These are phyloP conservation scores for Hydrozoanthus gracilis DNA, from an alignment of 92 coral and sea anemone species.

Conservation along the genomic window DNA sequence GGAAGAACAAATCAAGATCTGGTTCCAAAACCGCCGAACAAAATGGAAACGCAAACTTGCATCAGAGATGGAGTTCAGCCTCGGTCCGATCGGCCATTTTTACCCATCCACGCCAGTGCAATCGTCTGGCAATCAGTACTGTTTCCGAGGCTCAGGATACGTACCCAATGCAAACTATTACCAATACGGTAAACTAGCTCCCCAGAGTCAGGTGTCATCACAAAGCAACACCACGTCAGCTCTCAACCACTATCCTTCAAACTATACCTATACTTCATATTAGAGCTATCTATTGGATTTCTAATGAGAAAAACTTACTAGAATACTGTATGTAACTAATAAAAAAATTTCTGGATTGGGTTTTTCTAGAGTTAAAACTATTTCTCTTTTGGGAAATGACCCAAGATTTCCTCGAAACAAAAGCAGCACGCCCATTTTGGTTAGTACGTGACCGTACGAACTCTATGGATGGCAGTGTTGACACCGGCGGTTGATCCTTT, in stretches of 20 bases:
- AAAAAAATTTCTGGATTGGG: too few relatives aligned
- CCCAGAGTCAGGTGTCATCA: slow-evolving; percentile 11
- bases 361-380: too few relatives aligned
- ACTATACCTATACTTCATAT: slow-evolving; percentile 15
- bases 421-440: too few relatives aligned
- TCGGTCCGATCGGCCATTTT: slow-evolving; percentile 49
- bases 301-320: too few relatives aligned
- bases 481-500: too few relatives aligned
- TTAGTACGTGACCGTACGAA: too few relatives aligned
- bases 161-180: slow-evolving; percentile 10
- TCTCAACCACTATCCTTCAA: slow-evolving; percentile 13
- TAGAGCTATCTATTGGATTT: background rate
- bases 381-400: too few relatives aligned
- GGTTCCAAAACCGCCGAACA: slow-evolving; percentile 71
- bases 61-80: slow-evolving; percentile 57
- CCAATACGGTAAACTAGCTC: slow-evolving; percentile 12
- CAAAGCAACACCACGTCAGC: background rate
- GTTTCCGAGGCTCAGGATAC: slow-evolving; percentile 8
- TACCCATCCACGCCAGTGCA: slow-evolving; percentile 41
- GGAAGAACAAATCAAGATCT: slow-evolving; percentile 64
- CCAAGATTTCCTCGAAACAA: too few relatives aligned
- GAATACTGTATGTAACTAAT: too few relatives aligned
- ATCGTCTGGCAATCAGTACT: slow-evolving; percentile 8
- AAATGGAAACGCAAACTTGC: slow-evolving; percentile 72
- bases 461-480: too few relatives aligned